A percentile compares a stretch with the other conserved stretches of the same genome.
phyloP scores from a whole-genome alignment of 2,113 vertebrate species.

The Stigmatopora nigra region DNA sequence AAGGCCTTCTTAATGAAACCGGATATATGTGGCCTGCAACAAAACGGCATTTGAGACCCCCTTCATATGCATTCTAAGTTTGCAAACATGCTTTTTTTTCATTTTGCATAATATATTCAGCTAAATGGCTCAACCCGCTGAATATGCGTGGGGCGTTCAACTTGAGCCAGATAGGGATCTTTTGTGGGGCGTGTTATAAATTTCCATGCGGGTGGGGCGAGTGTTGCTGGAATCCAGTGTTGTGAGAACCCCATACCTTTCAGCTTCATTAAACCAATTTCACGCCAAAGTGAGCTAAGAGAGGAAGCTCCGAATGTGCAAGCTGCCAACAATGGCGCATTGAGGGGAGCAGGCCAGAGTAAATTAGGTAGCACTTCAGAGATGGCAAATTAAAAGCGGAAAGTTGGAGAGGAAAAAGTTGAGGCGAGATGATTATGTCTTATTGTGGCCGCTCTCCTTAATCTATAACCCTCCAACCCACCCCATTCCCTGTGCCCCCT shows the following conservation, averaged over 20 bases:
- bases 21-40: too few species aligned
- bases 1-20: too few species aligned
- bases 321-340: conserved; percentile 94
- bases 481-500: conserved; percentile 66
- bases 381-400: conserved; percentile 85
- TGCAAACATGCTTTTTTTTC: conserved; percentile 26
- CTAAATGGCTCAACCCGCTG: neutral
- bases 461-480: conserved; percentile 67
- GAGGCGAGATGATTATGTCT: conserved; percentile 78
- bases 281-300: conserved; percentile 99
- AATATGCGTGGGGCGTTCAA: conserved; percentile 89
- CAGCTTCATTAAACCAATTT: conserved; percentile 99
- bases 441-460: conserved; percentile 72
- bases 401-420: conserved; percentile 80
- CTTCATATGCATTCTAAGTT: neutral
- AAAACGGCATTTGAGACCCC: too few species aligned
- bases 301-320: conserved; percentile 91
- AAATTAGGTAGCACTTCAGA: conserved; percentile 99
- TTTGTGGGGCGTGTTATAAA: conserved; percentile 94
- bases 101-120: neutral
- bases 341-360: conserved; percentile 97
- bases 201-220: conserved; percentile 85
- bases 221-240: conserved; percentile 92
- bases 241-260: conserved; percentile 99
- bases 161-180: conserved; percentile 88